These are phyloP conservation scores for Cynopterus brachyotis DNA, from an alignment of 2,113 vertebrate species.

Conservation along the genomic window DNA sequence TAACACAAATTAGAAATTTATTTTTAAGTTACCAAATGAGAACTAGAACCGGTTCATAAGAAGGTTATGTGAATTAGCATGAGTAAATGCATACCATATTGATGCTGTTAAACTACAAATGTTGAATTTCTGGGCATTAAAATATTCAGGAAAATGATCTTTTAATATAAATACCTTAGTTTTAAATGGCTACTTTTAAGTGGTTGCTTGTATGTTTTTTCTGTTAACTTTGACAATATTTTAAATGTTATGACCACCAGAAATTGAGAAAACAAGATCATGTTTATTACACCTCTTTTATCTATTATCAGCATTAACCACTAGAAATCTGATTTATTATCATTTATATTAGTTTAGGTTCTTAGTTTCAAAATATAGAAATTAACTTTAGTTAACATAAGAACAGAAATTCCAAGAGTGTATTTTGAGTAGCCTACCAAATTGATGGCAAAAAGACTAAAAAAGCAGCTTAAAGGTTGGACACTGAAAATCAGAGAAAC, in stretches of 20 bases:
- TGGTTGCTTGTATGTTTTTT: neutral
- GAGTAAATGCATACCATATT: neutral
- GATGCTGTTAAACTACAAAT: neutral
- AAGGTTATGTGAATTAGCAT: neutral
- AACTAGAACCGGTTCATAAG: neutral
- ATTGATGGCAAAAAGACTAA: neutral
- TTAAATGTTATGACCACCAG: neutral
- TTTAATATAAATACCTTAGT: neutral
- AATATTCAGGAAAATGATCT: neutral
- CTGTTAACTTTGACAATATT: neutral
- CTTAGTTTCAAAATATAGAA: neutral
- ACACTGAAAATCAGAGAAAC: neutral
- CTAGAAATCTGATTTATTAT: neutral
- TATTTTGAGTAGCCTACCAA: neutral
- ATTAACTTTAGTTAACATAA: neutral
- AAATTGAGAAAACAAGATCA: neutral
- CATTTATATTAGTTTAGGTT: neutral
- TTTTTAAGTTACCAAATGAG: neutral
- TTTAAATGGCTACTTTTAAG: neutral
- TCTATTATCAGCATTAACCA: neutral
- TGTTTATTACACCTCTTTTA: neutral
- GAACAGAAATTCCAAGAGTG: neutral
- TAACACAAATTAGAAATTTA: neutral
- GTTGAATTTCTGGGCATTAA: neutral
- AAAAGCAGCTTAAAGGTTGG: neutral